Evolutionary conservation across 2,797 vertebrate species (phyloP), one percentile per base, ranked within the genome.

Genomic region (Oreochromis mossambicus): DNA sequence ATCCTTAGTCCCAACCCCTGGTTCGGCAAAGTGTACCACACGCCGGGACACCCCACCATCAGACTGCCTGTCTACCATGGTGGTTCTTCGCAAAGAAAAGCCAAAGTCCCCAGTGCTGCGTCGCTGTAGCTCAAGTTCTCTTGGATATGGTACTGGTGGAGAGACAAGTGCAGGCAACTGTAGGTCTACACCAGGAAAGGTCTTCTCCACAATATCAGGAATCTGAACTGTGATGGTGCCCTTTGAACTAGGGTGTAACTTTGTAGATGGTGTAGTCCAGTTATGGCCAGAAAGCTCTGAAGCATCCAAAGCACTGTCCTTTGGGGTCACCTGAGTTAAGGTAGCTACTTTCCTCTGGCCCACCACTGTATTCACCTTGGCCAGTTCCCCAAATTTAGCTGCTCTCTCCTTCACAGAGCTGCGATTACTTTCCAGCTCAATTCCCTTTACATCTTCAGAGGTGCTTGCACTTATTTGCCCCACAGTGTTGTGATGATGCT

Each of bases 91-190:
- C 83, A 99, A 92, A 14, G 98, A 99, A 94, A 99, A 99, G 84
- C 98, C 98, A 0, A 99, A 99, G 91, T 99, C 98, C 0, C 98
- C 98, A 0, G 98, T 99, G 94, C 97, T 97, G 82, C 98, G 96
- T 2, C 98, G 96, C 84, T 98, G 98, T 24, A 99, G 94, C 93
- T 97, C 97, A 83, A 99, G 95, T 79, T 99, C 97, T 89, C 98
- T 95, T 0, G 96, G 95, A 3, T 95, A 88, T 0, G 98, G 97
- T 9, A 96, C 88, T 4, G 96, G 95, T 0, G 97, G 97, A 26
- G 97, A 94, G 6, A 96, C 94, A 43, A 99, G 93, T 0, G 80
- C 63, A 0, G 98, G 98, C 87, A 99, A 91, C 86, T 96, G 95
- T 56, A 99, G 92, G 77, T 99, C 97, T 0, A 95, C 97, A 9